Evolutionary conservation across 2,113 vertebrate species (phyloP).

Genomic region (Siphamia tubifer): DNA sequence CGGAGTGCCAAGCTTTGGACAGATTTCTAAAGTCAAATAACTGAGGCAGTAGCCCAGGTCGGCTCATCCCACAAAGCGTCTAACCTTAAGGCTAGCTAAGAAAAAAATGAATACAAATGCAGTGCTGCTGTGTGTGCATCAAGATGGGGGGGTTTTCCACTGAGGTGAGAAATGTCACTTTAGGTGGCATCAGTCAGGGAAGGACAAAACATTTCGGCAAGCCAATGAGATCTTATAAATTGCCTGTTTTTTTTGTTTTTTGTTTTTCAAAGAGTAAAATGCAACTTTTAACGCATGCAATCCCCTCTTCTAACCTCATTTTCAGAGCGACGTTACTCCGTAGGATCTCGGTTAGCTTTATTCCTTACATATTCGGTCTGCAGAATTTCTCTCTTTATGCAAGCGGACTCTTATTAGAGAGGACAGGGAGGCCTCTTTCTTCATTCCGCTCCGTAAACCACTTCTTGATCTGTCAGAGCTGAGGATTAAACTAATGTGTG

Average conservation of each 20-base stretch:
- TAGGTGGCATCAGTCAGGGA: conserved; percentile 1
- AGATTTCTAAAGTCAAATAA: conserved; percentile 10
- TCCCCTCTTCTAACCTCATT: conserved; percentile 26
- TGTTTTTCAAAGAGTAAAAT: conserved; percentile 45
- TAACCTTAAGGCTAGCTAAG: conserved; percentile 13
- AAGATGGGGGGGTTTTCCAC: conserved; percentile 6
- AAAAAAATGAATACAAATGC: too few species aligned
- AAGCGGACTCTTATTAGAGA: not conserved
- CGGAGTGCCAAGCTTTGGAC: conserved; percentile 35
- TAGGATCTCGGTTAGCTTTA: conserved; percentile 23
- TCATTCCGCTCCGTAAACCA: not conserved
- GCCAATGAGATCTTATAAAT: conserved; percentile 53
- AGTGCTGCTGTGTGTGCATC: not conserved
- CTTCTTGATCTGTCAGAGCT: not conserved
- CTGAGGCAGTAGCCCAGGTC: not conserved
- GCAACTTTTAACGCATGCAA: conserved; percentile 40
- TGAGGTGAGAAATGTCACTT: not conserved
- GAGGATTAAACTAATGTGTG: conserved; percentile 1
- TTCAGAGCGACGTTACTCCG: conserved; percentile 13
- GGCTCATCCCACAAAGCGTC: conserved; percentile 22
- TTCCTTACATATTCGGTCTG: not conserved
- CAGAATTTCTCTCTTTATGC: conserved; percentile 30
- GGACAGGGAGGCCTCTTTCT: not conserved
- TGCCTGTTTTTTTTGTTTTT: too few species aligned
- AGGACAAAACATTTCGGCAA: conserved; percentile 14